Base-by-base conservation (phyloP, 2,797 vertebrate species). In the Phoebastria nigripes region DNA sequence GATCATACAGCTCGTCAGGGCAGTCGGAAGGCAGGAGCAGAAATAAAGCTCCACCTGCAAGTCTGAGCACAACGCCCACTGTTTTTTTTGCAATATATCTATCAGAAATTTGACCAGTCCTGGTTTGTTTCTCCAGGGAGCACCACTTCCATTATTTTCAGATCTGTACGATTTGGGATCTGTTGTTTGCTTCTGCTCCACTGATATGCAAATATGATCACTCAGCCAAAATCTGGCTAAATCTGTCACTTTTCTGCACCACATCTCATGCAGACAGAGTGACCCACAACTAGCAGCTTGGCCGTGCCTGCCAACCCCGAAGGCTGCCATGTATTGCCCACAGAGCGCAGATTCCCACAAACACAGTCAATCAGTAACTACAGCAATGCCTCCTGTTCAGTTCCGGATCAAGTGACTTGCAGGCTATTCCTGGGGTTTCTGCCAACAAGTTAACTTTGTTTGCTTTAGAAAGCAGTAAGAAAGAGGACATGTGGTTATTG, bases 1-100 rank as follows among this genome's bases (percentile, higher is more conserved):
- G 79, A 66, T 74, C 51, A 61, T 41, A 51, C 73, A 76, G 66
- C n/a, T 90, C 42, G 54, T 89, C 62, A 69, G 20, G 51, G 84
- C 21, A 91, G 35, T 31, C 0, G 6, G 24, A 74, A 78, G 29
- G 63, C 26, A 88, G 29, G 13, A 12, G 2, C 20, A 90, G 55
- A 87, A 87, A 89, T 7, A 87, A 78, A 88, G 35, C 35, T 94
- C 62, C 79, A 93, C 88, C 65, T 93, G 82, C 76, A 90, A 90
- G 52, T 52, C 49, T 35, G 5, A 91, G 72, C 61, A 82, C 52
- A 86, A 49, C 65, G 91, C 71, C 61, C 67, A 89, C 59, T 62
- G 5, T 51, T 55, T 17, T 22, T 49, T 56, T 35, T 11, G 3
- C 51, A 49, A 29, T 33, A 0, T 16, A 59, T 52, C 31, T 85